Evolutionary conservation across 2,113 vertebrate genomes (phyloP).

Genomic region (Casuarius casuarius): DNA sequence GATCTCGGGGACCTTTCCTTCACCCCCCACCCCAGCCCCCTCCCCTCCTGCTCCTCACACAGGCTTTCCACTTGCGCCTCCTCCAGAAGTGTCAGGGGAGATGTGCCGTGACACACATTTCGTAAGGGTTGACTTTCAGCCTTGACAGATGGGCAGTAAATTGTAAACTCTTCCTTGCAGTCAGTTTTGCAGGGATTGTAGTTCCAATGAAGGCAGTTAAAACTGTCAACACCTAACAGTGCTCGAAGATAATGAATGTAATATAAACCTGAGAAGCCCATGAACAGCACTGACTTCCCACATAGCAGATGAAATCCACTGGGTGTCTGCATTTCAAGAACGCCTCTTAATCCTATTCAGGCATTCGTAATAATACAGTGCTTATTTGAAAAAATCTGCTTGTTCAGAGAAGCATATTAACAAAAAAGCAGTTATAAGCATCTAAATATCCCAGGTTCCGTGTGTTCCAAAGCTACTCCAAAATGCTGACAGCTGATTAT

Average conservation of each 20-base stretch:
- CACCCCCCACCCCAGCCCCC: too few relatives aligned
- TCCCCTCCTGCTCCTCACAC: too few relatives aligned
- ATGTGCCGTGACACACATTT: fast-evolving
- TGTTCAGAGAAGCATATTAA: background rate
- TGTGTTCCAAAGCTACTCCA: background rate
- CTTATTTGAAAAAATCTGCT: background rate
- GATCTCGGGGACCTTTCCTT: background rate
- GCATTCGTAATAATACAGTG: background rate
- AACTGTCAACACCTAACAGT: constrained; percentile 53
- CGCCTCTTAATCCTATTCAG: constrained; percentile 12
- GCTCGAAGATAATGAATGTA: constrained; percentile 48
- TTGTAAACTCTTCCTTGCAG: background rate
- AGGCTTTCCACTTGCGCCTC: background rate
- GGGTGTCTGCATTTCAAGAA: background rate
- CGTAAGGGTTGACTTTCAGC: background rate
- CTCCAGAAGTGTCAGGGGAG: background rate
- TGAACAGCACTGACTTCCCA: background rate
- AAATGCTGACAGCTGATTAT: constrained; percentile 14
- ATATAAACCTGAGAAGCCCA: constrained; percentile 18
- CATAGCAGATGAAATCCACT: background rate
- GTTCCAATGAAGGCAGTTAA: constrained; percentile 44
- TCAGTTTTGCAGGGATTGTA: background rate
- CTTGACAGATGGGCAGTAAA: constrained; percentile 17
- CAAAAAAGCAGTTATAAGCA: background rate
- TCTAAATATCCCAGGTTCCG: background rate